Percentiles rank a stretch among this genome's conserved stretches.
phyloP scores from a whole-genome alignment of 2,113 vertebrate genomes.

The Serilophus lunatus region DNA sequence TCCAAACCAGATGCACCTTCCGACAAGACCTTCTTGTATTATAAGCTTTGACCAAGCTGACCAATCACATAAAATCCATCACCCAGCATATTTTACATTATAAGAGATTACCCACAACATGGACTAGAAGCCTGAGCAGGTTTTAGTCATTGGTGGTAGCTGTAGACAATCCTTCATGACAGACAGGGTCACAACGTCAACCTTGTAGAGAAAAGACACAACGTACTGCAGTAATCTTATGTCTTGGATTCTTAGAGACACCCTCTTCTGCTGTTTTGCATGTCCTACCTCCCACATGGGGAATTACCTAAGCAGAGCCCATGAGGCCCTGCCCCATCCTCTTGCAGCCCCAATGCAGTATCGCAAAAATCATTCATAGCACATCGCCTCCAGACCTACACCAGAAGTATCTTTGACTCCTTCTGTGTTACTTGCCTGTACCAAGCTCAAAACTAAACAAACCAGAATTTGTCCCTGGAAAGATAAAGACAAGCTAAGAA shows the following conservation, averaged over 20 bases:
- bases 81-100: not conserved
- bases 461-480: not conserved
- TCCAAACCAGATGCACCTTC: not conserved
- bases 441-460: not conserved
- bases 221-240: not conserved
- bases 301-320: not conserved
- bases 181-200: not conserved
- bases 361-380: not conserved
- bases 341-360: not conserved
- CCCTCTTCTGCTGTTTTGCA: not conserved
- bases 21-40: not conserved
- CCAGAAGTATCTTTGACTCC: not conserved
- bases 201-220: not conserved
- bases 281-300: not conserved
- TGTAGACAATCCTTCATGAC: not conserved
- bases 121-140: not conserved
- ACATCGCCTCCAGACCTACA: not conserved
- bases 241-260: not conserved
- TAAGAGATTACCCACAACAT: not conserved
- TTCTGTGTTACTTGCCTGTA: not conserved
- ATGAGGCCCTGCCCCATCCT: not conserved
- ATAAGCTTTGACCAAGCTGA: not conserved
- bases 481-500: not conserved
- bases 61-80: not conserved
- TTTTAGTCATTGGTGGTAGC: not conserved